A percentile compares a stretch with the other conserved stretches of the same genome.
Evolutionary conservation across 1,140 invertebrate species (phyloP).

Genomic region (Aphaenogaster floridana): DNA sequence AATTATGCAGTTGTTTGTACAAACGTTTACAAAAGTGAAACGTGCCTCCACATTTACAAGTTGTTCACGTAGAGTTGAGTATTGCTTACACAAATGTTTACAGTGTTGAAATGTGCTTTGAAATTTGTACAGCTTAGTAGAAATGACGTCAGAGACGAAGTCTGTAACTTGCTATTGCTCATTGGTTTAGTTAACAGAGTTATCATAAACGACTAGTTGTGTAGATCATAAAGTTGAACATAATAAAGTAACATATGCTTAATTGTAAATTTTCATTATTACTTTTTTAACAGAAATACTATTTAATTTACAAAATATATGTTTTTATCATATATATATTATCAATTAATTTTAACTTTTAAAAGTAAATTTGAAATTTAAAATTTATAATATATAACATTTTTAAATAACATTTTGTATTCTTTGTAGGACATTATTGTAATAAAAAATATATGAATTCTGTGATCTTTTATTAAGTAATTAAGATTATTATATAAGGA

Average conservation of each 20-base stretch:
- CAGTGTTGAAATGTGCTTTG: constrained; percentile 41
- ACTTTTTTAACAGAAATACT: background rate
- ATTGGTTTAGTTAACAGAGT: constrained; percentile 1
- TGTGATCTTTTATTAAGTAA: background rate
- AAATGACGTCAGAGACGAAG: constrained; percentile 36
- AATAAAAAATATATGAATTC: background rate
- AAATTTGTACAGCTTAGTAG: constrained; percentile 50
- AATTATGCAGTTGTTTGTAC: background rate
- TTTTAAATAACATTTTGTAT: background rate
- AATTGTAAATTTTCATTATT: background rate
- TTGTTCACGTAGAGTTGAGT: constrained; percentile 39
- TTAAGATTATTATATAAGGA: background rate
- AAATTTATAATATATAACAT: background rate
- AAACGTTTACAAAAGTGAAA: constrained; percentile 43
- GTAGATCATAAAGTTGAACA: background rate
- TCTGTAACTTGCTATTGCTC: constrained; percentile 40
- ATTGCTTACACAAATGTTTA: constrained; percentile 46
- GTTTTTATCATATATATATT: background rate
- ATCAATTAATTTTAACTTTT: background rate
- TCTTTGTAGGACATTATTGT: background rate
- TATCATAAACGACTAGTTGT: background rate
- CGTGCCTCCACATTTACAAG: constrained; percentile 21
- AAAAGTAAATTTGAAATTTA: background rate
- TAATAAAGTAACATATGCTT: background rate
- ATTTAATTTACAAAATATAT: background rate